Percentiles rank a stretch among this genome's conserved stretches.
phyloP scores from a whole-genome alignment of 2,797 vertebrate genomes.

The Hoplostethus atlanticus region DNA sequence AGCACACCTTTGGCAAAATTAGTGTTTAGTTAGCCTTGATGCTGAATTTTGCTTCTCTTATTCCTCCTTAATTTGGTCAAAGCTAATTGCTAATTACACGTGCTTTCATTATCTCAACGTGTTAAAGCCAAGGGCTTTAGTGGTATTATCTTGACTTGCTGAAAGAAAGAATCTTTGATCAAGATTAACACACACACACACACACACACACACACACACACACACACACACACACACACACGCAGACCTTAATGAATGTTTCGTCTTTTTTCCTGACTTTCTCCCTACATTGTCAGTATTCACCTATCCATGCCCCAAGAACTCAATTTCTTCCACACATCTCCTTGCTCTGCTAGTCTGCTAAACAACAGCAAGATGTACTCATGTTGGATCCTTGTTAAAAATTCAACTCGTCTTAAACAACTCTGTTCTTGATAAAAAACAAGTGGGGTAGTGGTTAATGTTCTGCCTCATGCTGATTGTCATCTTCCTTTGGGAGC shows the following conservation, averaged over 20 bases:
- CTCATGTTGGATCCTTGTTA: background rate
- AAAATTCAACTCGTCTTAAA: constrained; percentile 1
- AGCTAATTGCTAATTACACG: constrained; percentile 70
- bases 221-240: constrained; percentile 7
- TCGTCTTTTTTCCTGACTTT: constrained; percentile 58
- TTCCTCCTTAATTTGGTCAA: constrained; percentile 66
- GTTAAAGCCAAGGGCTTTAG: constrained; percentile 71
- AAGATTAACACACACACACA: constrained; percentile 55
- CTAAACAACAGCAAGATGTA: constrained; percentile 28
- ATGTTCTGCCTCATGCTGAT: constrained; percentile 51
- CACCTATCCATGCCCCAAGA: constrained; percentile 42
- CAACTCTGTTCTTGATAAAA: constrained; percentile 10
- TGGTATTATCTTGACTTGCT: constrained; percentile 65
- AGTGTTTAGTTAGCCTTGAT: constrained; percentile 62
- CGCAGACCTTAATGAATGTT: constrained; percentile 62
- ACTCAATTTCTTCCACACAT: constrained; percentile 47
- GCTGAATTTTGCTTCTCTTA: constrained; percentile 43
- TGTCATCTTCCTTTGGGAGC: constrained; percentile 54
- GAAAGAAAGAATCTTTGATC: constrained; percentile 67
- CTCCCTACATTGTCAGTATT: constrained; percentile 45
- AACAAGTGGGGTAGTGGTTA: constrained; percentile 25
- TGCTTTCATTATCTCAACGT: constrained; percentile 61
- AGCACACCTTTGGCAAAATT: constrained; percentile 56
- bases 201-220: constrained; percentile 1
- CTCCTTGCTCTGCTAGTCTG: constrained; percentile 34